Conservation (phyloP, 2,113 vertebrate genomes). For the Hipposideros armiger region DNA sequence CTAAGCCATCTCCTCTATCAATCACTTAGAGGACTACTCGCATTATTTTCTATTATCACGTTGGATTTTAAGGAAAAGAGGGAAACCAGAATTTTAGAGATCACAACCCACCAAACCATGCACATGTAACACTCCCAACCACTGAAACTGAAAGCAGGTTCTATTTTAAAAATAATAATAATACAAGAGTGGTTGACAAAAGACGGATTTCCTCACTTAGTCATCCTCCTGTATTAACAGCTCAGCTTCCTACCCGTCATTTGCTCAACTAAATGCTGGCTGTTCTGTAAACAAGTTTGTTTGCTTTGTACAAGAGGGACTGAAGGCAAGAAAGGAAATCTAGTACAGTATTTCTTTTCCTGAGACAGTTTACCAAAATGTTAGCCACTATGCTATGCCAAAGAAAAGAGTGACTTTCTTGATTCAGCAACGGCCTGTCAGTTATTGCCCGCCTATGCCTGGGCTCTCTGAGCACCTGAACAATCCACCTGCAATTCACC, state of each 20-base stretch:
- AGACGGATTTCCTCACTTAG: conserved; percentile 55
- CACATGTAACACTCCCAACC: conserved; percentile 25
- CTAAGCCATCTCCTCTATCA: conserved; percentile 59
- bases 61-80: conserved; percentile 70
- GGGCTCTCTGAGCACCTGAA: neutral
- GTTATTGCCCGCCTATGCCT: neutral
- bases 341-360: neutral
- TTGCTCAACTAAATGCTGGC: neutral
- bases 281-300: conserved; percentile 48
- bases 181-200: conserved; percentile 37
- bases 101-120: conserved; percentile 32
- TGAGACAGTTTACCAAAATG: conserved; percentile 33
- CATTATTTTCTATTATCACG: conserved; percentile 56
- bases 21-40: conserved; percentile 58
- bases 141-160: conserved; percentile 50
- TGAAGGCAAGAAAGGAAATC: conserved; percentile 27
- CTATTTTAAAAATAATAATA: conserved; percentile 58
- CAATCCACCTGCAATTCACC: neutral
- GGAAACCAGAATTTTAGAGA: conserved; percentile 62
- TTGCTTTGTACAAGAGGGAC: neutral
- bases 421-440: neutral
- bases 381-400: neutral
- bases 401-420: neutral
- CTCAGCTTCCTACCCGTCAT: conserved; percentile 58
- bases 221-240: conserved; percentile 30